Evolutionary conservation across 2,113 vertebrate species (phyloP), one percentile per base, ranked within the genome.

Genomic region (Antigone vipio): DNA sequence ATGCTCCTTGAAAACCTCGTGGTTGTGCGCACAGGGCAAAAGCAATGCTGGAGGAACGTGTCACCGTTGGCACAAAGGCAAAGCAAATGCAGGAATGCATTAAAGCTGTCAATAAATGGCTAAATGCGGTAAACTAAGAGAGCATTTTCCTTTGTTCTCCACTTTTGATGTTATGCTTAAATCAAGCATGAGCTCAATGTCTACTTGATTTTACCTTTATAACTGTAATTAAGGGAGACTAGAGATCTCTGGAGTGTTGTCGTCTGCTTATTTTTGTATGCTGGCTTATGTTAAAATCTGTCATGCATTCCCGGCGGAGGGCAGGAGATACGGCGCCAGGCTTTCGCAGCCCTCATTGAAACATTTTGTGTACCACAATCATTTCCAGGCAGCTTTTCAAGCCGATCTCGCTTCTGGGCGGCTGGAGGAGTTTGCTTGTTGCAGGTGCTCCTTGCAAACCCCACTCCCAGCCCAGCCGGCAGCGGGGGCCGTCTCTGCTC

Each of bases 151-250:
- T 91, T 73, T 93, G 56, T 38, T 74, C 80, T 47, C 38, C 72
- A 9, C 56, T 62, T 74, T 6, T 63, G 74, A 45, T 40, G 53
- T 34, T 38, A 3, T 12, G 38, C 55, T 88, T 55, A 68, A 87
- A 80, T 58, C 76, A 67, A 76, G 73, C 84, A 29, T 55, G 84
- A 95, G 88, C 58, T 71, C 27, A 2, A 29, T 40, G 79, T 88
- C 95, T 73, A 11, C 88, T 93, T 22, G 79, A n/a, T 69, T 93
- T 92, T 60, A 58, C 85, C 67, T 83, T 56, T 62, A 19, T 92
- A 69, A 74, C 86, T 45, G 84, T 91, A 83, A 95, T 80, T 52
- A 85, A 42, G 67, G 69, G 73, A 53, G 92, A 86, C 63, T 34
- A 23, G 62, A 29, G 84, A 24, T 74, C 75, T 91, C 93, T 13